These are phyloP conservation scores for Allobates femoralis DNA, from an alignment of 2,797 vertebrate genomes.

Conservation along the genomic window DNA sequence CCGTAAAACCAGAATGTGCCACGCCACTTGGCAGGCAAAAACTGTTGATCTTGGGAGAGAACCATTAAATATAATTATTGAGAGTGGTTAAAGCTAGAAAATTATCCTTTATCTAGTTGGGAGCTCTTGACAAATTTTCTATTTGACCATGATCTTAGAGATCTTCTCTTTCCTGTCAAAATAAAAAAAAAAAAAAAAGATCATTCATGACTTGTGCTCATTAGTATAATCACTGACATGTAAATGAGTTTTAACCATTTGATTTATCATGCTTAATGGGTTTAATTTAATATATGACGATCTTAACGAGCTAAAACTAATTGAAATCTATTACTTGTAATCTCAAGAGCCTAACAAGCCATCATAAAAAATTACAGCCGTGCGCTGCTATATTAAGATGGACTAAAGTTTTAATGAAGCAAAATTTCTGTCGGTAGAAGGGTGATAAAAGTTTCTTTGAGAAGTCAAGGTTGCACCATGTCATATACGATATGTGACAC, in stretches of 20 bases:
- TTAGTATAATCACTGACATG: background rate
- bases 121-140: background rate
- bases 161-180: background rate
- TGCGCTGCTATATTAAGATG: background rate
- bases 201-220: background rate
- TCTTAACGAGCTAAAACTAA: conserved; percentile 26
- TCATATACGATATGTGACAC: background rate
- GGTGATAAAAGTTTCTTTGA: background rate
- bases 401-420: conserved; percentile 14
- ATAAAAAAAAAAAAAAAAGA: background rate
- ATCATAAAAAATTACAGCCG: conserved; percentile 27
- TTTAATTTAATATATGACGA: conserved; percentile 38
- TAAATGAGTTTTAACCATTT: conserved; percentile 1
- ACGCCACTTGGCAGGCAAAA: too few relatives aligned
- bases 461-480: background rate
- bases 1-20: too few relatives aligned
- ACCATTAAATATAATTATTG: too few relatives aligned
- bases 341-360: conserved; percentile 16
- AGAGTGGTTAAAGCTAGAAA: background rate
- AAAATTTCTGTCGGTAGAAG: background rate
- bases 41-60: too few relatives aligned
- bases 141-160: background rate
- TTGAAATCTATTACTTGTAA: conserved; percentile 29
- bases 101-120: background rate
- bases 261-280: conserved; percentile 30